phyloP scores from a whole-genome alignment of 2,888 invertebrate genomes.

The Drosophila lutescens region DNA sequence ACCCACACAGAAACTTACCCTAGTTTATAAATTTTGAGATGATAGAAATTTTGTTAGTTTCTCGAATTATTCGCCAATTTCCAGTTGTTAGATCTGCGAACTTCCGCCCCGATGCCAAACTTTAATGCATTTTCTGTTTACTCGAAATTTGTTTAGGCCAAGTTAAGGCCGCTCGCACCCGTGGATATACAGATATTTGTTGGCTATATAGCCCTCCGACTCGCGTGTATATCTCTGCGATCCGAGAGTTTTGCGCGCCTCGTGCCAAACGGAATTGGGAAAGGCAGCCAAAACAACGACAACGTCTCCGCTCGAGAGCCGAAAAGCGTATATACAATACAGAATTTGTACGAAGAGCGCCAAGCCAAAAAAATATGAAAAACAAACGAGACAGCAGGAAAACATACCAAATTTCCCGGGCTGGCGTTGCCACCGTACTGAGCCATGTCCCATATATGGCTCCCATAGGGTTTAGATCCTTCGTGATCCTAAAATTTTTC shows the following conservation, averaged over 20 bases:
- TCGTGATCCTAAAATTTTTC: neutral
- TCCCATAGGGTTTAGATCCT: neutral
- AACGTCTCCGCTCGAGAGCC: constrained; percentile 75
- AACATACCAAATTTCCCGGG: constrained; percentile 74
- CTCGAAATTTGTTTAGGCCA: constrained; percentile 20
- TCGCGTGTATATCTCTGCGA: constrained; percentile 21
- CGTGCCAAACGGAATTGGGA: constrained; percentile 60
- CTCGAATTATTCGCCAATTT: neutral
- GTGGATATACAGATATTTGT: constrained; percentile 10
- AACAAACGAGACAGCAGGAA: constrained; percentile 32
- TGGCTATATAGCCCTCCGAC: constrained; percentile 17
- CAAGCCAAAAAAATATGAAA: constrained; percentile 28
- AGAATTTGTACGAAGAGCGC: constrained; percentile 66
- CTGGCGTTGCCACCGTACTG: constrained; percentile 62
- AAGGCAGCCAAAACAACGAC: constrained; percentile 70
- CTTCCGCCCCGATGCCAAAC: constrained; percentile 13
- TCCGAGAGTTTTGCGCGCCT: constrained; percentile 61
- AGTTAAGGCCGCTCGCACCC: constrained; percentile 23
- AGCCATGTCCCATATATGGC: constrained; percentile 32
- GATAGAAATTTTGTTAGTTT: neutral
- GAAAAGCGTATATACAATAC: constrained; percentile 74
- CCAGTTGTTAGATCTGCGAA: constrained; percentile 4
- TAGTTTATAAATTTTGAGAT: constrained; percentile 38
- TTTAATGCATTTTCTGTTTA: constrained; percentile 17
- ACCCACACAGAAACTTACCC: constrained; percentile 48